Evolutionary conservation across 2,113 vertebrate genomes (phyloP), one percentile per base, ranked within the genome.

Genomic region (Scomber japonicus): DNA sequence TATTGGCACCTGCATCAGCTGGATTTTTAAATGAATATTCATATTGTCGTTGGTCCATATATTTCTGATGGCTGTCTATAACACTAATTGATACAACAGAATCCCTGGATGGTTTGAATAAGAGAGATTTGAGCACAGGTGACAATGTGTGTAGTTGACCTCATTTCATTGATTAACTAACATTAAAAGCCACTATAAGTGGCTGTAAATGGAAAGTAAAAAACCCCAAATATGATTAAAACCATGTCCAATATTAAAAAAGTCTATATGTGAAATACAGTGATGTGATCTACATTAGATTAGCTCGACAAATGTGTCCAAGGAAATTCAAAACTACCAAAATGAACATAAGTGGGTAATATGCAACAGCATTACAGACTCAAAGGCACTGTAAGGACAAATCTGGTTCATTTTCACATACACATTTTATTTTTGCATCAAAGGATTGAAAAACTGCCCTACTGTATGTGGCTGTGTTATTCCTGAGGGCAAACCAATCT

Each of bases 381-480:
- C 59, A 51, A n/a, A 80, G 21, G 60, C 62, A 85, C 14, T 40
- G 30, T 40, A 50, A 54, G 50, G 21, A 62, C 46, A 83, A 62
- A 57, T 44, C 31, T 27, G 21, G 67, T 70, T 91, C 13, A 67
- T 91, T 92, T 94, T 93, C 91, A 95, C 93, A 90, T 93, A 94
- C 89, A 95, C 89, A 72, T 93, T 95, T 95, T 94, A 94, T 95
- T 94, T 93, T 95, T 91, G 91, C 93, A 92, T 94, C 88, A 92
- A 91, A 90, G 88, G 83, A 88, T 92, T 94, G 88, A 84, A 89
- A 94, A 94, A 91, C 10, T 77, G 82, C 88, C 93, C 91, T 88
- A 89, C 88, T 85, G 78, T 90, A 91, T 89, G 92, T 92, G 91
- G 87, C 92, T 93, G 92, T 92, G 87, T 40, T 93, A 87, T 95